Evolutionary conservation across 2,113 vertebrate genomes (phyloP).

Genomic region (Epinephelus fuscoguttatus): DNA sequence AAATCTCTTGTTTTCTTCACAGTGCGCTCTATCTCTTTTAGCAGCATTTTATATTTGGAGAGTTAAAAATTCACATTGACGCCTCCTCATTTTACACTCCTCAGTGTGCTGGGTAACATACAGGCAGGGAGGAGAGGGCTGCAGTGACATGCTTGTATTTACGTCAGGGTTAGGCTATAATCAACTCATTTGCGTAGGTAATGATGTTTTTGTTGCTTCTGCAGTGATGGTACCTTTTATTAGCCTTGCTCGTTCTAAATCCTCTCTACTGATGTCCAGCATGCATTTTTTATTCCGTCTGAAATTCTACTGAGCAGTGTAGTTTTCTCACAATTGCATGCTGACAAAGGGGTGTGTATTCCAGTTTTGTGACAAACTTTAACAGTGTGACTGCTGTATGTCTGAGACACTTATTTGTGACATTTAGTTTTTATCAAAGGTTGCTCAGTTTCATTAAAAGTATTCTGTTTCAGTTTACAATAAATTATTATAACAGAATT

Average conservation of each 20-base stretch:
- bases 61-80: slow-evolving; percentile 16
- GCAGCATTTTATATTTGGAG: slow-evolving; percentile 48
- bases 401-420: neutral
- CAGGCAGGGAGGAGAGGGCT: slow-evolving; percentile 17
- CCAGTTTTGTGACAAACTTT: neutral
- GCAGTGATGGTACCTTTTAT: slow-evolving; percentile 53
- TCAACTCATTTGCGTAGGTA: slow-evolving; percentile 71
- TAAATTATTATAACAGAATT: slow-evolving; percentile 5
- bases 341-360: neutral
- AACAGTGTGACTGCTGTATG: neutral
- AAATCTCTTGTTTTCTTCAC: slow-evolving; percentile 47
- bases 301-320: neutral
- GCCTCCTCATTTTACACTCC: slow-evolving; percentile 17
- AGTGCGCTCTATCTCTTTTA: slow-evolving; percentile 33
- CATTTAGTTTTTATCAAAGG: neutral
- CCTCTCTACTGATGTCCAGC: slow-evolving; percentile 39
- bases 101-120: slow-evolving; percentile 21
- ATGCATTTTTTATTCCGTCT: slow-evolving; percentile 31
- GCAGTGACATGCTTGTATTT: slow-evolving; percentile 57
- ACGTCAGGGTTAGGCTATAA: slow-evolving; percentile 59
- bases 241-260: slow-evolving; percentile 26
- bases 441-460: slow-evolving; percentile 7
- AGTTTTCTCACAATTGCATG: neutral
- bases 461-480: neutral
- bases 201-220: slow-evolving; percentile 61